phyloP scores from a whole-genome alignment of 1,140 invertebrate species.

The Tetramorium parvispinum region DNA sequence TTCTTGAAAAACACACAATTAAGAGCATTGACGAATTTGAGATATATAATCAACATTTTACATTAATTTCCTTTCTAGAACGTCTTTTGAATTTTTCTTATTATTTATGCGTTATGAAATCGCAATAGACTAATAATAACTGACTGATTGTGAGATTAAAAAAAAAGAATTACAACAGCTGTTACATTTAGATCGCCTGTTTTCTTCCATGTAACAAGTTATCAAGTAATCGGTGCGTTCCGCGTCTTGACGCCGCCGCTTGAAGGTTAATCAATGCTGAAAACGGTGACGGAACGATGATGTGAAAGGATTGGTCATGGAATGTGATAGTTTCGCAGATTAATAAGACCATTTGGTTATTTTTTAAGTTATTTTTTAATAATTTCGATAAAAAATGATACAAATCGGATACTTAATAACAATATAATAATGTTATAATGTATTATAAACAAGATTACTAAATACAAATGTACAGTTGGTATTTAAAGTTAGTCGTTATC shows the following conservation, averaged over 20 bases:
- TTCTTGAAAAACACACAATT: background rate
- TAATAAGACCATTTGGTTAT: conserved; percentile 64
- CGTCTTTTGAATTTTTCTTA: background rate
- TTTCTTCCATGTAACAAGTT: conserved; percentile 2
- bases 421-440: conserved; percentile 83
- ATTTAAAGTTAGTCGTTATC: conserved; percentile 84
- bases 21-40: background rate
- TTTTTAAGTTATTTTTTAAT: conserved; percentile 86
- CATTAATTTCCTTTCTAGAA: background rate
- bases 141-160: background rate
- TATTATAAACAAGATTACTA: conserved; percentile 86
- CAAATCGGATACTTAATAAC: conserved; percentile 86
- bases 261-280: conserved; percentile 53
- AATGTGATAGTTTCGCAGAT: background rate
- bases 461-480: conserved; percentile 86
- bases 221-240: conserved; percentile 1
- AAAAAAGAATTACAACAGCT: conserved; percentile 10
- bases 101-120: background rate
- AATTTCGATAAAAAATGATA: conserved; percentile 86
- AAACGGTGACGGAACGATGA: conserved; percentile 25
- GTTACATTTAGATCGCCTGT: conserved; percentile 23
- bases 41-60: background rate
- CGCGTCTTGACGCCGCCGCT: background rate
- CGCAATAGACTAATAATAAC: background rate
- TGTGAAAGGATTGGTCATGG: conserved; percentile 25